phyloP scores from a whole-genome alignment of 2,888 invertebrate species.

The Stegana nigrithorax region DNA sequence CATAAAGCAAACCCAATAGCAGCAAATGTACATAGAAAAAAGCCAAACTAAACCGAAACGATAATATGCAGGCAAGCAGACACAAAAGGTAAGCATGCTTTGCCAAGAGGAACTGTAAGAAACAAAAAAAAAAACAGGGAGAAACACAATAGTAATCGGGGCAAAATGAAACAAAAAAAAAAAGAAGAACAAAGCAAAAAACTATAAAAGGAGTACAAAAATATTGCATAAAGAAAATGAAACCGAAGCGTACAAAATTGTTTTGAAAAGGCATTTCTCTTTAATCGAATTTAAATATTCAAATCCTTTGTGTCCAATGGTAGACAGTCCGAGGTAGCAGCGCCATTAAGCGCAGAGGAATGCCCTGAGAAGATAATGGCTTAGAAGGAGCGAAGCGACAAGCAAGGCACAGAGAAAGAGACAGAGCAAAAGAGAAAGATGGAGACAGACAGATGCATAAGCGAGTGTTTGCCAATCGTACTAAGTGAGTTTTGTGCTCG shows the following conservation, averaged over 20 bases:
- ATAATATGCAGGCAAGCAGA: neutral
- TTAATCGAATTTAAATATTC: conserved; percentile 43
- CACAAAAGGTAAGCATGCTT: conserved; percentile 19
- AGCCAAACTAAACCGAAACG: too few species aligned
- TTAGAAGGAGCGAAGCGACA: too few species aligned
- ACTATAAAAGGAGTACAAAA: neutral
- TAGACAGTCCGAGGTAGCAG: neutral
- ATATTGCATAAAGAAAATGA: neutral
- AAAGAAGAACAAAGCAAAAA: neutral
- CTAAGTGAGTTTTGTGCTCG: neutral
- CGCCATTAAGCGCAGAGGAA: neutral
- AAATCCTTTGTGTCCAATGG: conserved; percentile 28
- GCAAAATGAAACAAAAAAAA: conserved; percentile 27
- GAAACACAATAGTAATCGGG: conserved; percentile 18
- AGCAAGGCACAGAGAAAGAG: too few species aligned
- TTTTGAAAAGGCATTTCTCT: conserved; percentile 13
- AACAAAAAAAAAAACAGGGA: conserved; percentile 25
- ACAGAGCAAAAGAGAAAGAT: too few species aligned
- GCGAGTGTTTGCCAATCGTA: too few species aligned
- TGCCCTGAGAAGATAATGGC: too few species aligned
- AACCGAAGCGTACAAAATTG: conserved; percentile 11
- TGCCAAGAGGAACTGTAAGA: too few species aligned
- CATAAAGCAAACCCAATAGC: neutral
- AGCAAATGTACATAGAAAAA: neutral
- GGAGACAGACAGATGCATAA: too few species aligned